A percentile compares a stretch with the other conserved stretches of the same genome.
Conservation (phyloP, 2,797 vertebrate genomes). For the Carapus acus region DNA sequence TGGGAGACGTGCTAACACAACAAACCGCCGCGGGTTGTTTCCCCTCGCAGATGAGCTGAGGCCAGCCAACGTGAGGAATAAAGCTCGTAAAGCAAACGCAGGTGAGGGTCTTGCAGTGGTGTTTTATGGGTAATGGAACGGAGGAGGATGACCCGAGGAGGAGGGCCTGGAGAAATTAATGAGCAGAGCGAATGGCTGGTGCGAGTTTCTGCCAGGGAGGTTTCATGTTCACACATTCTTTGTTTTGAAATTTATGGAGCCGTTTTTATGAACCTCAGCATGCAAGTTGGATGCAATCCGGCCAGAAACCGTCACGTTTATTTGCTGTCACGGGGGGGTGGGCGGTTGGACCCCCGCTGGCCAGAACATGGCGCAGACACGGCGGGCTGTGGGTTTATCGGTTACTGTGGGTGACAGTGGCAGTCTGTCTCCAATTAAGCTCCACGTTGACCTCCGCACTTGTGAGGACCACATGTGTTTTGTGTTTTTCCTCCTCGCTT, state of each 20-base stretch:
- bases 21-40: slow-evolving; percentile 64
- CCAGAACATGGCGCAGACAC: not conserved
- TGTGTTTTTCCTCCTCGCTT: slow-evolving; percentile 35
- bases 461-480: slow-evolving; percentile 25
- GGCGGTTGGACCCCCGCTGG: too few species aligned
- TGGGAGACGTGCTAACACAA: slow-evolving; percentile 61
- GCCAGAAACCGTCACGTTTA: too few species aligned
- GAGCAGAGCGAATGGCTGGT: too few species aligned
- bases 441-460: slow-evolving; percentile 25
- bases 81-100: slow-evolving; percentile 37
- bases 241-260: too few species aligned
- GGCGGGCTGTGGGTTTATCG: not conserved
- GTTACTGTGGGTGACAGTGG: not conserved
- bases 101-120: slow-evolving; percentile 25
- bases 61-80: slow-evolving; percentile 57
- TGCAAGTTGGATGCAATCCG: too few species aligned
- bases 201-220: too few species aligned
- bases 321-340: too few species aligned
- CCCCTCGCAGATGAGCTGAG: slow-evolving; percentile 54
- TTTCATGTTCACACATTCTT: too few species aligned
- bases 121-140: slow-evolving; percentile 2
- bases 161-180: slow-evolving; percentile 4
- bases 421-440: slow-evolving; percentile 22
- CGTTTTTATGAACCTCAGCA: too few species aligned
- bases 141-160: not conserved